phyloP scores from a whole-genome alignment of 2,113 vertebrate species.

The Crotalus helleri region DNA sequence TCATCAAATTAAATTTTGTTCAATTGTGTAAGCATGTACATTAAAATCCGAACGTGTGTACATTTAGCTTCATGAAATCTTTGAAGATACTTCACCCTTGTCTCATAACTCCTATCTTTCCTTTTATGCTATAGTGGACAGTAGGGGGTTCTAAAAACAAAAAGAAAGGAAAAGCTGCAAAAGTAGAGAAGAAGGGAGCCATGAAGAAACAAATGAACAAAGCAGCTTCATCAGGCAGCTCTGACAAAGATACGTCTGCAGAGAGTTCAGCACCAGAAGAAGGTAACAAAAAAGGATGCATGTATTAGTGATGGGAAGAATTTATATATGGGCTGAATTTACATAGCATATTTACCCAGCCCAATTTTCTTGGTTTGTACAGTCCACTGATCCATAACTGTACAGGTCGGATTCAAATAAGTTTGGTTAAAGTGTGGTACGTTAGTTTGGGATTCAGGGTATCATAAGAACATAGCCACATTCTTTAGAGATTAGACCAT shows the following conservation, averaged over 20 bases:
- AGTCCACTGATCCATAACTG: not conserved
- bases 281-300: constrained; percentile 68
- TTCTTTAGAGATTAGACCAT: not conserved
- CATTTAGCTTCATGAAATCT: not conserved
- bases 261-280: constrained; percentile 97
- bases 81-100: not conserved
- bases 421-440: not conserved
- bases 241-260: constrained; percentile 90
- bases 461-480: not conserved
- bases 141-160: constrained; percentile 96
- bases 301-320: not conserved
- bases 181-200: constrained; percentile 89
- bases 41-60: not conserved
- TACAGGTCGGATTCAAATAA: not conserved
- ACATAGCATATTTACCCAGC: not conserved
- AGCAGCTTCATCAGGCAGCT: constrained; percentile 94
- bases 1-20: not conserved
- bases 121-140: constrained; percentile 83
- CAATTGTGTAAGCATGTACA: not conserved
- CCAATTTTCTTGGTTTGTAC: not conserved
- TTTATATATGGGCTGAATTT: not conserved
- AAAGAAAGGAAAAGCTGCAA: constrained; percentile 90
- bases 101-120: constrained; percentile 28
- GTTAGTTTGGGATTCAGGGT: not conserved
- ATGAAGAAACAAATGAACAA: constrained; percentile 87